Conservation (phyloP, 2,888 invertebrate species). For the Hymenopus coronatus region DNA sequence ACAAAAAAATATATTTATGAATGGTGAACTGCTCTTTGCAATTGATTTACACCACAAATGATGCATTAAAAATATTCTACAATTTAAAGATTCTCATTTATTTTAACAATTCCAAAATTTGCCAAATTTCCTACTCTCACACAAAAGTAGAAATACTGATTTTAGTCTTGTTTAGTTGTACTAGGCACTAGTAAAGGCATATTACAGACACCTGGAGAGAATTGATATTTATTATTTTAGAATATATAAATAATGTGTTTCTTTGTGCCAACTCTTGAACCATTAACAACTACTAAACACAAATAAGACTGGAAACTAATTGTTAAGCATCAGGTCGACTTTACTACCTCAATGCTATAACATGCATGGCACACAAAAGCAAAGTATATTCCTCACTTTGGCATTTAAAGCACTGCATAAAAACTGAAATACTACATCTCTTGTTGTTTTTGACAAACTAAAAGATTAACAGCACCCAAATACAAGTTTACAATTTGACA, state of each 20-base stretch:
- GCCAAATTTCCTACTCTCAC: neutral
- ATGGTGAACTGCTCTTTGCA: neutral
- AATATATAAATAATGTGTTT: neutral
- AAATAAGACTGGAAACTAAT: too few relatives aligned
- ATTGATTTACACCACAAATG: neutral
- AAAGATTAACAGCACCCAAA: neutral
- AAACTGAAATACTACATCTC: too few relatives aligned
- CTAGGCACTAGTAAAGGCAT: conserved; percentile 34
- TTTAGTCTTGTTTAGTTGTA: conserved; percentile 21
- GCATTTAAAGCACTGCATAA: neutral
- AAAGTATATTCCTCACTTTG: neutral
- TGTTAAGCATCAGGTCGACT: neutral
- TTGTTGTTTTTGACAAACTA: neutral
- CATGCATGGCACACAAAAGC: neutral
- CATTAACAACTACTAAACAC: too few relatives aligned
- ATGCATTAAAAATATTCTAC: neutral
- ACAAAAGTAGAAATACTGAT: neutral
- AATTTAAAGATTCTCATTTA: neutral
- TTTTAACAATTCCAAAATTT: neutral
- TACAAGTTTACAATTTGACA: neutral
- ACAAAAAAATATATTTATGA: neutral
- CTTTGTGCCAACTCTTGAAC: neutral
- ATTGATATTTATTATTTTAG: neutral
- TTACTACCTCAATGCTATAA: neutral
- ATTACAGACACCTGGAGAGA: conserved; percentile 4